A percentile compares a stretch with the other conserved stretches of the same genome.
phyloP scores from a whole-genome alignment of 2,797 vertebrate genomes.

The Sebastolobus altivelis region DNA sequence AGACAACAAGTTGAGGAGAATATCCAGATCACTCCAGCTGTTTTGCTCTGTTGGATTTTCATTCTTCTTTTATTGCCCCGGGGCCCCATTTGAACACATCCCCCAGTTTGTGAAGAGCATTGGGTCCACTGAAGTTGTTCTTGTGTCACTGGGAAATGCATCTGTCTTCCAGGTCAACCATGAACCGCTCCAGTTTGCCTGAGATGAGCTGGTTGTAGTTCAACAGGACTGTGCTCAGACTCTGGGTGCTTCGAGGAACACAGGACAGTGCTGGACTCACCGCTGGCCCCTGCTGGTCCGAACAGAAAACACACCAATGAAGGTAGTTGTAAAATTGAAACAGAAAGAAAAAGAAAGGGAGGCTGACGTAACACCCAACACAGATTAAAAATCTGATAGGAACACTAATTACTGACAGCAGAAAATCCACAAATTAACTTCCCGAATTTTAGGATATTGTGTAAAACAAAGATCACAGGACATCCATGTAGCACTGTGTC shows the following conservation, averaged over 20 bases:
- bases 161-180: slow-evolving; percentile 65
- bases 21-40: neutral
- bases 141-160: slow-evolving; percentile 60
- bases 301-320: slow-evolving; percentile 49
- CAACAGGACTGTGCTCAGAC: slow-evolving; percentile 67
- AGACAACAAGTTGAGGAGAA: neutral
- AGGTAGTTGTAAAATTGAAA: neutral
- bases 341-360: neutral
- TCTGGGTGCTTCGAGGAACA: slow-evolving; percentile 64
- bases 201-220: slow-evolving; percentile 76
- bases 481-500: slow-evolving; percentile 20
- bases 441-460: neutral
- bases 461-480: slow-evolving; percentile 25
- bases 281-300: slow-evolving; percentile 73
- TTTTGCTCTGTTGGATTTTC: neutral
- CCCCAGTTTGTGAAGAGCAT: neutral
- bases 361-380: neutral
- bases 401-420: neutral
- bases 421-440: slow-evolving; percentile 2
- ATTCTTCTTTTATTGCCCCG: neutral
- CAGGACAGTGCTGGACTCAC: slow-evolving; percentile 64
- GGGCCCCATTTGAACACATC: neutral
- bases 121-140: neutral
- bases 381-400: neutral
- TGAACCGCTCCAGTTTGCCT: slow-evolving; percentile 81